Evolutionary conservation across 2,888 invertebrate genomes (phyloP).

Genomic region (Andrena trimmerana): DNA sequence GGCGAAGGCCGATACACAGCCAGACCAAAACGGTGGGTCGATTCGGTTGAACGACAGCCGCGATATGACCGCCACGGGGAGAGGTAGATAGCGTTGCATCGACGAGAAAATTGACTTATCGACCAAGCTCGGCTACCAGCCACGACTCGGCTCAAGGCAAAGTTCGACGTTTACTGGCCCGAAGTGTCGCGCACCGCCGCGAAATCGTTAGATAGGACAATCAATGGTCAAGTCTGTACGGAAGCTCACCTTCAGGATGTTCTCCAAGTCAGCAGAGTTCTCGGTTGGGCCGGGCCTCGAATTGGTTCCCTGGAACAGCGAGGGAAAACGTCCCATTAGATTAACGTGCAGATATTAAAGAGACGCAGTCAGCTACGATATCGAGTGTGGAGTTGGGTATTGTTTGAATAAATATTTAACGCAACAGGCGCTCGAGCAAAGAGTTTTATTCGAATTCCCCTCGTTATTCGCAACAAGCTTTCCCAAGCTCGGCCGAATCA

Average conservation of each 20-base stretch:
- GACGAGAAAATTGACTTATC: conserved; percentile 72
- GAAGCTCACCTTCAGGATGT: conserved; percentile 88
- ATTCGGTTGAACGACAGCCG: conserved; percentile 51
- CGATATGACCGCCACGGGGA: conserved; percentile 47
- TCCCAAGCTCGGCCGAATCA: no score
- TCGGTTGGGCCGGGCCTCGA: conserved; percentile 86
- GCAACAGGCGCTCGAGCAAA: no score
- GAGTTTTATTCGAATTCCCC: no score
- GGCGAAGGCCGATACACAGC: conserved; percentile 44
- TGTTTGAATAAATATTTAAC: no score
- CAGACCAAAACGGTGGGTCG: conserved; percentile 51
- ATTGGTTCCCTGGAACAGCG: conserved; percentile 81
- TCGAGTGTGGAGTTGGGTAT: no score
- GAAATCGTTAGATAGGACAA: not conserved
- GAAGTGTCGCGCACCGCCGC: not conserved
- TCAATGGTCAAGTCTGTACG: not conserved
- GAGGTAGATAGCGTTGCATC: conserved; percentile 58
- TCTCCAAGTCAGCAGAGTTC: conserved; percentile 88
- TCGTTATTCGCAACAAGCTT: no score
- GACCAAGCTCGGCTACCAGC: conserved; percentile 42
- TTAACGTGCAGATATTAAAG: no score
- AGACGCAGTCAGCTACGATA: no score
- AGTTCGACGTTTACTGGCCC: conserved; percentile 19
- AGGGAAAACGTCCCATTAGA: not conserved
- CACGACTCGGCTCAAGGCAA: conserved; percentile 14